These are phyloP conservation scores for Leptopilina myrica DNA, from an alignment of 2,888 invertebrate species.

Conservation along the genomic window DNA sequence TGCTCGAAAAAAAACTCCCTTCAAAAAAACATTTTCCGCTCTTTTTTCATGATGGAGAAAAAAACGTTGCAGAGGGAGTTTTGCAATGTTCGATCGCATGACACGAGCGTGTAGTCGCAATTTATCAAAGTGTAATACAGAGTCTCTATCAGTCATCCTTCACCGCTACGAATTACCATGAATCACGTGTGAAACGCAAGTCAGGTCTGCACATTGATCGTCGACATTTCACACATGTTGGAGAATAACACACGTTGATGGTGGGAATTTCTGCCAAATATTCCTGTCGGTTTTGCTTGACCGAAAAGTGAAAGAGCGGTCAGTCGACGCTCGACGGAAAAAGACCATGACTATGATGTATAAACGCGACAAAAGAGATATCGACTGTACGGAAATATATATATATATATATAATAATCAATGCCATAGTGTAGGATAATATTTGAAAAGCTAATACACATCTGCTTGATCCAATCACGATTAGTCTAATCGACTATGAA, in stretches of 20 bases:
- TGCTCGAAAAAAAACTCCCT: too few species aligned
- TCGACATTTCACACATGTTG: not conserved
- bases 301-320: not conserved
- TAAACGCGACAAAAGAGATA: not conserved
- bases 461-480: conserved; percentile 35
- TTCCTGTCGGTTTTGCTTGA: conserved; percentile 21
- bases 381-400: too few species aligned
- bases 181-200: conserved; percentile 39
- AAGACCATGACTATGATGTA: not conserved
- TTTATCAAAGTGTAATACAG: conserved; percentile 41
- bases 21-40: not conserved
- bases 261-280: conserved; percentile 17
- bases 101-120: conserved; percentile 3
- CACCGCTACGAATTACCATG: conserved; percentile 36
- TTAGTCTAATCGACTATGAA: conserved; percentile 20
- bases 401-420: not conserved
- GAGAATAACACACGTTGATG: conserved; percentile 4
- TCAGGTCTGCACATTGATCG: conserved; percentile 37
- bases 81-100: conserved; percentile 35
- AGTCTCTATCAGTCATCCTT: conserved; percentile 40
- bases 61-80: not conserved
- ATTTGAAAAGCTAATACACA: conserved; percentile 5
- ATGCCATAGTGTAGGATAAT: conserved; percentile 9
- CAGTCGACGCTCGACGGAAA: conserved; percentile 19
- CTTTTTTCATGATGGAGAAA: not conserved